Evolutionary conservation across 2,113 vertebrate species (phyloP), one percentile per base, ranked within the genome.

Genomic region (Hemibagrus wyckioides): DNA sequence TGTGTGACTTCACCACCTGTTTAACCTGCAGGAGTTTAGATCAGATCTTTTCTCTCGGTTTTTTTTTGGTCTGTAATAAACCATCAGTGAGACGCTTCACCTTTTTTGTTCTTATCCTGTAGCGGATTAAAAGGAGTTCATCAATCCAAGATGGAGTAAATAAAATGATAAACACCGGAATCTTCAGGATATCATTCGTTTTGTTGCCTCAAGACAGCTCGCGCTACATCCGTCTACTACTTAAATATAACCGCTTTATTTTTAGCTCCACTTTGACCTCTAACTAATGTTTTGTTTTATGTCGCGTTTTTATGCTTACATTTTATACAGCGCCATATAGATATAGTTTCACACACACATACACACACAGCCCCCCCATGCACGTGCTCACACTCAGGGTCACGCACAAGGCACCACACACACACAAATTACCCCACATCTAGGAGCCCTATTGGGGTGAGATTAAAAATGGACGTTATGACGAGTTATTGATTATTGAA

Each of bases 381-480:
- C 76, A 79, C 48, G 52, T 48, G 52, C 44, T 54, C 76, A 81
- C 79, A 59, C 79, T 7, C 73, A 76, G 71, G 71, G 39, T 44
- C 73, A 76, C 48, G 25, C 11, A 76, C 73, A 11, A 75, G 23
- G 21, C 71, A 44, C n/a, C 44, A 48, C 44, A 6, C 73, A 76
- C 41, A 76, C 73, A 48, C 41, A 15, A 76, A 76, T 48, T 48
- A n/a, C 41, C 41, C 41, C 41, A n/a, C 13, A 48, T 76, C 6
- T 76, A 76, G 23, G 4, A 73, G 36, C 41, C 36, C 36, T 33
- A 25, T 0, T 25, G 69, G 8, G 3, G 25, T 76, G 73, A 50
- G 44, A 48, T 48, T 48, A 25, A 76, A n/a, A 48, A 76, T n/a
- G 23, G 41, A 48, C 28, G 11, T 75, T 39, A 67, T 67, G 63